phyloP scores from a whole-genome alignment of 2,888 invertebrate species.

The Patella pellucida region DNA sequence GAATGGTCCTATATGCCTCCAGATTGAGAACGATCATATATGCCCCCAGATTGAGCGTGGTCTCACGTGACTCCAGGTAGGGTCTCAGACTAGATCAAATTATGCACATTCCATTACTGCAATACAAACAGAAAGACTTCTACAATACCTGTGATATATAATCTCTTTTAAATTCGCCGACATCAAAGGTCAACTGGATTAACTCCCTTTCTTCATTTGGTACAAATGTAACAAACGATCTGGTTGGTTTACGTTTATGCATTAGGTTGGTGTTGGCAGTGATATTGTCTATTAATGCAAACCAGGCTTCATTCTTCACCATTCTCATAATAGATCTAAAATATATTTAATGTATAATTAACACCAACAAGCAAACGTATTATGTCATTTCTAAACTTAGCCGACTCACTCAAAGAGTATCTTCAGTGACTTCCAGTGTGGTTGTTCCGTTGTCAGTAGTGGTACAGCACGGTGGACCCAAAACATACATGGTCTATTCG shows the following conservation, averaged over 20 bases:
- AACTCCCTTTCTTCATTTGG: conserved; percentile 57
- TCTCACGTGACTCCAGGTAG: no score
- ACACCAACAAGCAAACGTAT: background rate
- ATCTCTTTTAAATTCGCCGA: conserved; percentile 56
- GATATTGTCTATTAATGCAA: conserved; percentile 57
- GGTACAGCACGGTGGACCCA: no score
- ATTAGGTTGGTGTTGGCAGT: conserved; percentile 47
- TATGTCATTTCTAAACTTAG: background rate
- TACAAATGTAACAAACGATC: conserved; percentile 59
- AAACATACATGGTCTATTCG: no score
- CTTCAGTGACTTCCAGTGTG: no score
- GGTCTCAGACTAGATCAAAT: no score
- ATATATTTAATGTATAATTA: background rate
- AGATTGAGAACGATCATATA: no score
- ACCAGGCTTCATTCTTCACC: conserved; percentile 63
- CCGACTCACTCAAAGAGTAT: background rate
- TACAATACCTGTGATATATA: conserved; percentile 52
- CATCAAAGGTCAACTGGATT: conserved; percentile 60
- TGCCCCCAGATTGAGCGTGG: no score
- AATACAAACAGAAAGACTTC: no score
- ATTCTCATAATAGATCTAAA: conserved; percentile 48
- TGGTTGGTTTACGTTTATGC: conserved; percentile 47
- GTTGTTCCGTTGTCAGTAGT: no score
- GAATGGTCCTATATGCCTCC: no score
- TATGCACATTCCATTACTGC: no score